phyloP scores from a whole-genome alignment of 2,797 vertebrate species.

The Apogon talboti region DNA sequence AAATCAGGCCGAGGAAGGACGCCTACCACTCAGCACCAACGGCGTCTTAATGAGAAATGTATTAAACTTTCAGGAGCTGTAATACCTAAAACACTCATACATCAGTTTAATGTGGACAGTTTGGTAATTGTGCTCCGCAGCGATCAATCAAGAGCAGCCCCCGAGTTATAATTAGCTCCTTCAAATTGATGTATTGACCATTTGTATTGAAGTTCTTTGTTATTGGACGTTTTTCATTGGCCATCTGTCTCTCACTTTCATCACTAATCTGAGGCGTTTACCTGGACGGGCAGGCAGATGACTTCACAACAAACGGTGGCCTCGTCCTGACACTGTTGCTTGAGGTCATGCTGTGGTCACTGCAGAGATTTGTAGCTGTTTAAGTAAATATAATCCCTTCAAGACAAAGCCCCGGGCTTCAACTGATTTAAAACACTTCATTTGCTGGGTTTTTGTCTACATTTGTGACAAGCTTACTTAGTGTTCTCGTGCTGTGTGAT shows the following conservation, averaged over 20 bases:
- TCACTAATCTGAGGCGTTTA: slow-evolving; percentile 25
- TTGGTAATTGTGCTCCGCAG: slow-evolving; percentile 65
- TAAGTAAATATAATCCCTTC: neutral
- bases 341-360: slow-evolving; percentile 39
- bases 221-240: slow-evolving; percentile 41
- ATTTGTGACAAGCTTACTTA: too few species aligned
- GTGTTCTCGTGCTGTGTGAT: too few species aligned
- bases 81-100: slow-evolving; percentile 61
- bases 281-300: slow-evolving; percentile 38
- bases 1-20: slow-evolving; percentile 40
- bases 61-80: slow-evolving; percentile 63
- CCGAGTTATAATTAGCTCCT: slow-evolving; percentile 62
- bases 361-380: slow-evolving; percentile 7
- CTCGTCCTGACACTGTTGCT: slow-evolving; percentile 12
- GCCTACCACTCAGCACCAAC: slow-evolving; percentile 29
- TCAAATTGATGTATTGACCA: slow-evolving; percentile 54
- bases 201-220: slow-evolving; percentile 48
- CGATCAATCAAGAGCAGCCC: slow-evolving; percentile 61
- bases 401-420: too few species aligned
- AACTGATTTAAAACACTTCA: too few species aligned
- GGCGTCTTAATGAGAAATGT: slow-evolving; percentile 60
- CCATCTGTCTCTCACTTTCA: slow-evolving; percentile 45
- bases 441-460: too few species aligned
- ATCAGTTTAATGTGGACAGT: slow-evolving; percentile 68
- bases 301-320: slow-evolving; percentile 24